Percentiles rank a stretch among this genome's conserved stretches.
These are phyloP conservation scores for Elymnias hypermnestra DNA, from an alignment of 1,140 invertebrate species.

Conservation along the genomic window DNA sequence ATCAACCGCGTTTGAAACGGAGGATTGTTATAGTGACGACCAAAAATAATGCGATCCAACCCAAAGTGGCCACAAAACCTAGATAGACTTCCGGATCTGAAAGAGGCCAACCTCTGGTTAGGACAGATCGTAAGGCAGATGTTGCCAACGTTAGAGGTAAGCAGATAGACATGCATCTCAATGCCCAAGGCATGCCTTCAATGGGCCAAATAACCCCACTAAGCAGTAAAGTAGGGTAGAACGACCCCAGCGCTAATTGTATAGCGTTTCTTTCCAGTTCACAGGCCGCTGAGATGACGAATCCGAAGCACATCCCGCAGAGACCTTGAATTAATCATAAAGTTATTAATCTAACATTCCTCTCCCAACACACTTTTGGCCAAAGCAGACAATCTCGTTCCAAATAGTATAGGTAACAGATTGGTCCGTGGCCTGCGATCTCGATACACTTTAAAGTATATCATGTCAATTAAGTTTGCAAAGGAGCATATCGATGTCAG, in stretches of 20 bases:
- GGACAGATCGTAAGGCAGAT: constrained; percentile 91
- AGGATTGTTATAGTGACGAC: constrained; percentile 88
- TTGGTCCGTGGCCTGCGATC: too few species aligned
- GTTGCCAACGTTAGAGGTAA: constrained; percentile 94
- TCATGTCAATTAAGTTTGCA: too few species aligned
- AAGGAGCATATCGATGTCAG: too few species aligned
- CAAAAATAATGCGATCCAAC: constrained; percentile 92
- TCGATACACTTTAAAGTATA: too few species aligned
- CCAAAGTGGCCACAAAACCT: constrained; percentile 91
- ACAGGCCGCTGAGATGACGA: constrained; percentile 95
- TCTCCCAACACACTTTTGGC: background rate
- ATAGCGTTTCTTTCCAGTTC: constrained; percentile 96
- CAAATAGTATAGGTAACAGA: too few species aligned
- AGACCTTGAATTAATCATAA: constrained; percentile 63
- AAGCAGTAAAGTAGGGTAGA: constrained; percentile 94
- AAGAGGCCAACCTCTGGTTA: constrained; percentile 93
- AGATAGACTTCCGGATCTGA: constrained; percentile 89
- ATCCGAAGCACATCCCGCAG: constrained; percentile 96
- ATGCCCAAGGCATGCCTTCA: constrained; percentile 90
- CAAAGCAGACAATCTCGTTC: too few species aligned
- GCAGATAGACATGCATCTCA: constrained; percentile 88
- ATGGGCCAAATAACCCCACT: constrained; percentile 94
- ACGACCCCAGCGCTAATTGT: constrained; percentile 94
- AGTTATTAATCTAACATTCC: background rate
- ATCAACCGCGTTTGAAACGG: constrained; percentile 81